Base-by-base conservation (phyloP, 2,888 invertebrate species). In the Brachylomia viminalis region DNA sequence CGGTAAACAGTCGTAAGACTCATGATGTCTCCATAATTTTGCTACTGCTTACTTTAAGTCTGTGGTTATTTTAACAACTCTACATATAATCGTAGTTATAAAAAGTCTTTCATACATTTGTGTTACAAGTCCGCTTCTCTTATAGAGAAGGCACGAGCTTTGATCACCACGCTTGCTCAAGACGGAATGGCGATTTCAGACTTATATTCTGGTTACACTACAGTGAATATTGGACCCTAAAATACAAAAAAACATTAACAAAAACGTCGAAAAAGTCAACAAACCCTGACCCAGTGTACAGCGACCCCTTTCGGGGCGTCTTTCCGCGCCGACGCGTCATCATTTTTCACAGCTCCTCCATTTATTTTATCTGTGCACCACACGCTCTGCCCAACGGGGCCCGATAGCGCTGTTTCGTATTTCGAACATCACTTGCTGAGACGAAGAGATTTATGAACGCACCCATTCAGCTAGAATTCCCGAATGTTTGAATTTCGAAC, bases 281-380 rank as follows among this genome's bases (percentile, higher is more conserved):
- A 90, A 83, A 82, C 91, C 90, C 92, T 92, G 94, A 95, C 95
- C 95, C 91, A 93, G 91, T 91, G 91, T 90, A 87, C 33, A 86
- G 79, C 92, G 92, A 93, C 93, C 95, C 94, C 94, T 94, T 94
- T 93, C 91, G 91, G 91, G 87, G 91, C 91, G 93, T 93, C 93
- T 95, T 95, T 95, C 95, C 95, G 92, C 95, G 92, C 93, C 92
- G 94, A 85, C 94, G 94, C 94, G 94, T 94, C 95, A 95, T 96
- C 96, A 96, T 96, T 96, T 96, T 96, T 96, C 96, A 96, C 94
- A 89, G 93, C 91, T 93, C 92, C 95, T 94, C 95, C 96, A 96
- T 96, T 96, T 96, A 95, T 96, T 96, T 96, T 96, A 96, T 96
- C 96, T 95, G 95, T 91, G 94, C 95, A 93, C 93, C 95, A 91